Conservation (phyloP, 37 sponge, comb jelly and placozoan genomes). For the Mnemiopsis leidyi region DNA sequence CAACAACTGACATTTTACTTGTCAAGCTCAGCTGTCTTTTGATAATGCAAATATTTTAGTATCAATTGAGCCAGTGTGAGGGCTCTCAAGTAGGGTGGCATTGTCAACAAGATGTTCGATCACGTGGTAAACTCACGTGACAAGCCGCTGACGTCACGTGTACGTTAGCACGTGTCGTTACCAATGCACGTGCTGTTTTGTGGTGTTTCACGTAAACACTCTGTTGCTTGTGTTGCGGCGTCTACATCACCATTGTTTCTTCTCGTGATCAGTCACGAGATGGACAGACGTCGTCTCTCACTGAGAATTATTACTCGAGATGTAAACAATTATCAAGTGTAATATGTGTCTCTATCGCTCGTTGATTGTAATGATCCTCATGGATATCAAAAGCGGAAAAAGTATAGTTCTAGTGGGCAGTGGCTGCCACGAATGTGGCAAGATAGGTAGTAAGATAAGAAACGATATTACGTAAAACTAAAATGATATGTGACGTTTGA, state of each 20-base stretch:
- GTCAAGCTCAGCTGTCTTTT: constrained; percentile 6
- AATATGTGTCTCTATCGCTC: not conserved
- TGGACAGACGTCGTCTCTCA: not conserved
- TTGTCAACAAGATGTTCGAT: constrained; percentile 10
- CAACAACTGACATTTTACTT: constrained; percentile 27
- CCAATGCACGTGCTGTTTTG: not conserved
- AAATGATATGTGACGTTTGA: too few species aligned
- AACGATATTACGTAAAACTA: too few species aligned
- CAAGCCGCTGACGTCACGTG: too few species aligned
- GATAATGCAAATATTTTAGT: constrained; percentile 64
- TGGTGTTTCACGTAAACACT: not conserved
- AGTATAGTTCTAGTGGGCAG: too few species aligned
- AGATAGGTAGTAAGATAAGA: too few species aligned
- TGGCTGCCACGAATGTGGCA: too few species aligned
- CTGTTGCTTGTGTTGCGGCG: not conserved
- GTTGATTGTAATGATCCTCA: not conserved
- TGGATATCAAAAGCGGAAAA: too few species aligned
- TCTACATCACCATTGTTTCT: not conserved
- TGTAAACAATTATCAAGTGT: not conserved
- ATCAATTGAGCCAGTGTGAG: constrained; percentile 40
- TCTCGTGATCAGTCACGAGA: not conserved
- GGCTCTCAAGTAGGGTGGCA: constrained; percentile 47
- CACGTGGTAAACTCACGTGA: not conserved
- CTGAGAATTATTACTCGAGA: not conserved
- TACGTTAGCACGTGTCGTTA: not conserved